Evolutionary conservation across 2,113 vertebrate genomes (phyloP).

Genomic region (Psephotus haematonotus): DNA sequence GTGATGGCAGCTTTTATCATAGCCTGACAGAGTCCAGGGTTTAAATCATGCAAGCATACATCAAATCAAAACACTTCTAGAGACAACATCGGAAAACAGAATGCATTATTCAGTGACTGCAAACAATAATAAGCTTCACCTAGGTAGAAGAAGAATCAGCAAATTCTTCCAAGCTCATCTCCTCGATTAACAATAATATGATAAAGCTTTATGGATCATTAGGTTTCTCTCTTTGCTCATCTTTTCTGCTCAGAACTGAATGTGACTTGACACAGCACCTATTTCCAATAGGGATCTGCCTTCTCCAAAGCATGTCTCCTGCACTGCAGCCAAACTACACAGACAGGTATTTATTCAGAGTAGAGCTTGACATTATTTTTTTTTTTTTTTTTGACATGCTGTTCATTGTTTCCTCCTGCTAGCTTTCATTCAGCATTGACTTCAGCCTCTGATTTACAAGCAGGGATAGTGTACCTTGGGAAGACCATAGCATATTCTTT

Average conservation of each 20-base stretch:
- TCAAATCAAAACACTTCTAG: neutral
- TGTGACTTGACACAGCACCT: neutral
- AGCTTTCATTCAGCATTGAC: neutral
- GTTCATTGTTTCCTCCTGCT: neutral
- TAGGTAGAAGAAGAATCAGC: neutral
- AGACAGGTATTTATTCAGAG: neutral
- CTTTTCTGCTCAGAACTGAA: neutral
- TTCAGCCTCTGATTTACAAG: neutral
- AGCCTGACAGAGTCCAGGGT: conserved; percentile 56
- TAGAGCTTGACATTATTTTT: neutral
- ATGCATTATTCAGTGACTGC: neutral
- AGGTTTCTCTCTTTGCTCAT: conserved; percentile 18
- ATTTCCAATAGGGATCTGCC: neutral
- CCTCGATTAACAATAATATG: neutral
- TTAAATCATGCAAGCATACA: neutral
- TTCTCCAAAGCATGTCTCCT: neutral
- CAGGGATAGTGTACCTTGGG: neutral
- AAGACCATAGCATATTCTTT: neutral
- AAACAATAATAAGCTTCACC: neutral
- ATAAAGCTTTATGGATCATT: neutral
- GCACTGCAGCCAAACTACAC: neutral
- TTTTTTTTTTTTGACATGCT: neutral
- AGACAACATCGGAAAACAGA: neutral
- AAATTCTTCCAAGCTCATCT: neutral
- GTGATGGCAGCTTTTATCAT: conserved; percentile 69